Conservation (phyloP, 2,797 vertebrate genomes). For the Microctenopoma stevenorrisi region DNA sequence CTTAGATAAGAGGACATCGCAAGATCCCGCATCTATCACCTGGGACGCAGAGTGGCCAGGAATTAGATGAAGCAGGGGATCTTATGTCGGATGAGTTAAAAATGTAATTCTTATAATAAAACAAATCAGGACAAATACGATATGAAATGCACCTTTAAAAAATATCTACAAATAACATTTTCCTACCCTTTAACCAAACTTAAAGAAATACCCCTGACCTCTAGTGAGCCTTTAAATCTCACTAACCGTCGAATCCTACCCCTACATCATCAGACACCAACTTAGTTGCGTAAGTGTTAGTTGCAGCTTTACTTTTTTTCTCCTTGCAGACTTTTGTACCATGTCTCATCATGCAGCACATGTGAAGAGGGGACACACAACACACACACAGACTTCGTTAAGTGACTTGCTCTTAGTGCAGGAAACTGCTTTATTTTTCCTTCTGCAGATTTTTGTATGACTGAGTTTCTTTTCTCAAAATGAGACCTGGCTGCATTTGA, state of each 20-base stretch:
- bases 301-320: conserved; percentile 27
- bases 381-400: background rate
- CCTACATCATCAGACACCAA: conserved; percentile 51
- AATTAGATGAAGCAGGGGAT: background rate
- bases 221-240: conserved; percentile 29
- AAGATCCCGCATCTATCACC: conserved; percentile 60
- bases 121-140: conserved; percentile 28
- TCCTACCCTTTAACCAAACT: conserved; percentile 3
- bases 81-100: conserved; percentile 10
- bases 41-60: conserved; percentile 31
- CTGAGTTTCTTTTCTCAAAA: conserved; percentile 18
- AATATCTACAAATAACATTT: too few relatives aligned
- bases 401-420: conserved; percentile 13
- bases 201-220: conserved; percentile 6
- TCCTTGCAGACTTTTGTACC: conserved; percentile 11
- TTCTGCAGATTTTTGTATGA: conserved; percentile 55
- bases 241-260: conserved; percentile 46
- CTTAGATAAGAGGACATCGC: conserved; percentile 37
- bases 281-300: conserved; percentile 48
- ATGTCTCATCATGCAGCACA: conserved; percentile 47
- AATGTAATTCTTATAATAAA: conserved; percentile 43
- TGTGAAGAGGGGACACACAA: conserved; percentile 23
- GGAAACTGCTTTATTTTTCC: conserved; percentile 45
- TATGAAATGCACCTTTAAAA: conserved; percentile 9
- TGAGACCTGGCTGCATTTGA: conserved; percentile 41